Base-by-base conservation (phyloP, 2,797 vertebrate genomes). In the Psittacula derbiana region DNA sequence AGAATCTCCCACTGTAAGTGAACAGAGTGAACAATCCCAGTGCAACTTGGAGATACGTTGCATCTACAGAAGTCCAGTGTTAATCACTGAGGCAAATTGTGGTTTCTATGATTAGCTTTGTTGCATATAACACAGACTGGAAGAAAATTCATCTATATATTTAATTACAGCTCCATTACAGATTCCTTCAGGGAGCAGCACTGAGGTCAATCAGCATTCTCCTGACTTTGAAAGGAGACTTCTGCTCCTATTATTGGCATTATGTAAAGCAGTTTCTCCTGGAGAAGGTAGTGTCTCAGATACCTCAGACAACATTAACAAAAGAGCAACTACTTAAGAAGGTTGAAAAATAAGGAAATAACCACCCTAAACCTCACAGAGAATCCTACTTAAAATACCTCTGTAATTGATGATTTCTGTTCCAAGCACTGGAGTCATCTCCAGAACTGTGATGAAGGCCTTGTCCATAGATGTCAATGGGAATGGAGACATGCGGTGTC, bases 381-480 rank as follows among this genome's bases (percentile, higher is more conserved):
- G 21, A 74, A 90, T 60, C 23, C 60, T 76, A 18, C 33, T 25
- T 58, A 72, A 92, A 90, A 91, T 97, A 99, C 99, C 99, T 99
- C 99, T 98, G 96, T 99, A 99, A 97, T 99, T 99, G 96, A 99
- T 99, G 95, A 99, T 99, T 98, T 99, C 99, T 88, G 99, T 99
- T 97, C 99, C 99, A 95, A 99, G 99, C 96, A 99, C 99, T 93
- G 99, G 99, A 43, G 99, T 99, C 99, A 99, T 99, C 98, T 99
- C 99, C 94, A 99, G 98, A 91, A 99, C 99, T 93, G 99, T 99
- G 98, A 99, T 99, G 98, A 99, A 99, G 97, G 99, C 99, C 98
- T 99, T 99, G 98, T 99, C 99, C 99, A 99, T 99, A 89, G 99
- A 99, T 38, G 99, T 99, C 97, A 99, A 95, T 78, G 99, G 99